Base-by-base conservation (phyloP, 2,888 invertebrate genomes). In the Parasteatoda lunata region DNA sequence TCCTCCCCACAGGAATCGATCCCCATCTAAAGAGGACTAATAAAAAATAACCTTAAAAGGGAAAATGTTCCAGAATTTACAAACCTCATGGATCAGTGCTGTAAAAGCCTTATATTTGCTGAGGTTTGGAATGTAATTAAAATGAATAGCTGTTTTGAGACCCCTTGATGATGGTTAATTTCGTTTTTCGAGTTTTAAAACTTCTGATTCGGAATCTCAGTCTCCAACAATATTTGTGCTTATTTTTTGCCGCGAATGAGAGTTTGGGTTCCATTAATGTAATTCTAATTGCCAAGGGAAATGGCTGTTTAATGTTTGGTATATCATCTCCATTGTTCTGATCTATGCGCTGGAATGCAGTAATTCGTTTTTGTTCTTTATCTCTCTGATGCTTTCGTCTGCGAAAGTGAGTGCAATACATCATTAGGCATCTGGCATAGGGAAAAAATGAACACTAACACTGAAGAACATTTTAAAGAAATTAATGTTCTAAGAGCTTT, bases 11-110 rank as follows among this genome's bases (percentile, higher is more conserved):
- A 84, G 66, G 83, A 84, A 84, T 84, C 76, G 83, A 84, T 84
- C 72, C 77, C 83, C 83, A 84, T 84, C 77, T 84, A 84, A 84
- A 84, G 72, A 77, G 83, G 77, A 47, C 83, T 72, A 77, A 84
- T 84, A 84, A 84, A 84, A 83, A 84, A 84, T 84, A 84, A 84
- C 72, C 83, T 72, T 47, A 76, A 77, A 64, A 65, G 59, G 65
- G 83, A 65, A 76, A 71, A 77, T 77, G 71, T 83, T 76, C 77
- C 64, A 65, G 68, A 51, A 30, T 73, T 65, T 49, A 13, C 64
- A 7, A 45, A 70, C 71, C 15, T 66, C 49, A 13, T 30, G 54
- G 15, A 66, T 49, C 81, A 75, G 81, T 30, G 30, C 30, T 30
- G 30, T 30, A 30, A 75, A 81, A 64, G 75, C 49, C 82, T 70